Percentiles rank a stretch among this genome's conserved stretches.
Evolutionary conservation across 1,140 invertebrate genomes (phyloP).

Genomic region (Myzus persicae): DNA sequence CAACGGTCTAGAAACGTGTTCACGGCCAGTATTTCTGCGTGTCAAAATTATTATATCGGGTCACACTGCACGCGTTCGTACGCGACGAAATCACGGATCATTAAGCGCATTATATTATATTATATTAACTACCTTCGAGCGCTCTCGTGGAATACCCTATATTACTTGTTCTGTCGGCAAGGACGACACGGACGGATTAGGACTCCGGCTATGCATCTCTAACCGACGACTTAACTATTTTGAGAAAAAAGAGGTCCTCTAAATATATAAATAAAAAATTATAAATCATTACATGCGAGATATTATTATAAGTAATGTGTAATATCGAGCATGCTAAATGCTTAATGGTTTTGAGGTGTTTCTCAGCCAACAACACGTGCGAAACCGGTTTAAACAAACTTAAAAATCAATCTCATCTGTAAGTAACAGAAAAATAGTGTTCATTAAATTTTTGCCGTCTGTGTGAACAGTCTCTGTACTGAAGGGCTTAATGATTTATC

Average conservation of each 20-base stretch:
- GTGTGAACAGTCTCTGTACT: background rate
- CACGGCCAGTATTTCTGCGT: background rate
- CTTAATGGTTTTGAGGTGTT: background rate
- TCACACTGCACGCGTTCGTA: background rate
- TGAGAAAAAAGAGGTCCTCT: background rate
- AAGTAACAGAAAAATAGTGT: too few species aligned
- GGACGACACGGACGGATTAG: background rate
- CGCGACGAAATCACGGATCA: background rate
- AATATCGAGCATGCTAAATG: background rate
- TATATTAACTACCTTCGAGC: background rate
- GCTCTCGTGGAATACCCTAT: background rate
- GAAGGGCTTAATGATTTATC: background rate
- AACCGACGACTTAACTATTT: background rate
- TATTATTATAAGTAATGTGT: background rate
- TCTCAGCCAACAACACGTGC: background rate
- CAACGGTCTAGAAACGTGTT: background rate
- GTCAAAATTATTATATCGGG: slow-evolving; percentile 10
- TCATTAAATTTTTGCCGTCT: background rate
- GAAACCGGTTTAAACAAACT: background rate
- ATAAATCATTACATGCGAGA: background rate
- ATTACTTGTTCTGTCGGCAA: background rate
- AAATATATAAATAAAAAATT: background rate
- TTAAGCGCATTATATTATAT: background rate
- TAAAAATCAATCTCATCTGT: background rate
- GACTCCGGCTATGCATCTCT: background rate